Base-by-base conservation (phyloP, 2,113 vertebrate genomes). In the Prolemur simus region DNA sequence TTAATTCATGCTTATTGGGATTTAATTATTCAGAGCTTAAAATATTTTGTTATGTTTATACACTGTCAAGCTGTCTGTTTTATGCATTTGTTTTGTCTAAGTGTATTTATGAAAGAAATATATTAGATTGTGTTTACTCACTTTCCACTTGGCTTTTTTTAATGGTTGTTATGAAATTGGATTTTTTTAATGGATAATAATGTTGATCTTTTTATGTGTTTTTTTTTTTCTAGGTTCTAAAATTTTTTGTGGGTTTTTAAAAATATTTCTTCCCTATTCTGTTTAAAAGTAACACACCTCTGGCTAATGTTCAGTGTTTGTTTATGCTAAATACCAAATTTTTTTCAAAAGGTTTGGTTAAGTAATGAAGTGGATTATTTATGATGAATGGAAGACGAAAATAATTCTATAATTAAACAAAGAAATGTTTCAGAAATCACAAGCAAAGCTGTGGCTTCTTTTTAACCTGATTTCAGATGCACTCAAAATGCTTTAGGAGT, bases 91-190 rank as follows among this genome's bases (percentile, higher is more conserved):
- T 91, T 91, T 94, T 91, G 39, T 96, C 60, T 96, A 54, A 88
- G 89, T 95, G 87, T 98, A 96, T 98, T 98, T 97, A 98, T 98
- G 56, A 98, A 98, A 91, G 94, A 84, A 98, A 89, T 94, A 54
- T n/a, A 95, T 98, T 95, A 66, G 94, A 89, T 96, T 96, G 89
- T 96, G 84, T 95, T 97, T 90, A 97, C 82, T 93, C 66, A 56
- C 39, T 91, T 96, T 68, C 92, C 83, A 93, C 91, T 52, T 92
- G 54, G 49, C 77, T 96, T 96, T 97, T 37, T 96, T 94, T 68
- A 95, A 95, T 78, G 56, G 18, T 89, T 95, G 56, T 74, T 84
- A 92, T 29, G 25, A 97, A 71, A 89, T 94, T 94, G 91, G 77
- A 47, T 96, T 98, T 85, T 97, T 97, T 94, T 52, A 54, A 77